Base-by-base conservation (phyloP, 2,113 vertebrate genomes). In the Scalopus aquaticus region DNA sequence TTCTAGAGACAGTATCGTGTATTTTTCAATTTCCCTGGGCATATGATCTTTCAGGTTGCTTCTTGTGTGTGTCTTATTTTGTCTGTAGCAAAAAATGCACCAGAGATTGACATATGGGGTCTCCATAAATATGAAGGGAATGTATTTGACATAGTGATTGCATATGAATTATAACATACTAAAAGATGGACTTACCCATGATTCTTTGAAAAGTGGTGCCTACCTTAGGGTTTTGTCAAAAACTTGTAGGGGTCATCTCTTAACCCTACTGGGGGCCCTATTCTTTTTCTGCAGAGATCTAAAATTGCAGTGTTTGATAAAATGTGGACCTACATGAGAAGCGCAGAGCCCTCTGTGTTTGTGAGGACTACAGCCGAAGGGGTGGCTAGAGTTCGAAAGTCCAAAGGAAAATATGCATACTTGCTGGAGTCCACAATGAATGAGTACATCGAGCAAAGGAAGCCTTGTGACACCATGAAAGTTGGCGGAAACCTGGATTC, bases 291-390 rank as follows among this genome's bases (percentile, higher is more conserved):
- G 69, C 98, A 99, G 99, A 99, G 99, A 97, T 99, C 99, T 97
- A 99, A 99, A 99, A 99, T 99, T 92, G 99, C 99, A 97, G 99
- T 99, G 84, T 99, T 99, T 98, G 99, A 99, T 98, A 99, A 99
- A 99, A 99, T 99, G 99, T 99, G 99, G 99, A 99, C 99, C 56
- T 99, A 99, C 98, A 99, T 99, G 99, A 99, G 99, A 97, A 99
- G 99, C 39, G 99, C 99, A 30, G 99, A 99, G 97, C 99, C 99
- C 97, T 99, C 99, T 35, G 99, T 99, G 97, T 99, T 99, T 98
- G 99, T 99, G 97, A 99, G 99, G 98, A 99, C 99, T 96, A 99
- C 99, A 56, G 99, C 99, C 3, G 99, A 99, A 98, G 99, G 99
- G 60, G 99, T 99, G 95, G 98, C 99, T 97, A 98, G 99, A 96